Evolutionary conservation across 1,140 invertebrate species (phyloP), one percentile per base, ranked within the genome.

Genomic region (Rhagoletis pomonella): DNA sequence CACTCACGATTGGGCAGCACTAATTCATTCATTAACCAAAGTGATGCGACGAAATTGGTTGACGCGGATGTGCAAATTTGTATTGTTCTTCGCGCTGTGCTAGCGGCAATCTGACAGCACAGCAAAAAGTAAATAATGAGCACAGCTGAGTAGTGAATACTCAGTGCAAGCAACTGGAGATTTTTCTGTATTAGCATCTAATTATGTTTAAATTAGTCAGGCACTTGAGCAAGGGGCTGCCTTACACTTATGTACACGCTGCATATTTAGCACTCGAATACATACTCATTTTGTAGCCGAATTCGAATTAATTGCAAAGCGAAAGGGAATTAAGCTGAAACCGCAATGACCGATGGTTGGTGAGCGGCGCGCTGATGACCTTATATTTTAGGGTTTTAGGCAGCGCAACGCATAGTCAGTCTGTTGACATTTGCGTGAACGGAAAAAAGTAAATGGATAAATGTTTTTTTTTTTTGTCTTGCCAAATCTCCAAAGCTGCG

Each of bases 21-120:
- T 73, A 12, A 65, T 65, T 65, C 67, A 73, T 73, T 73, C 67
- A 73, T 73, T 73, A 73, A 73, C 67, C 67, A 73, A 73, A 73
- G 67, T 73, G 67, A 73, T 47, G 67, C 12, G 67, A 47, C 39
- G 12, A 73, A 73, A 73, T 73, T 47, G 67, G 39, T 73, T 44
- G 42, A 4, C 67, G 67, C 67, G 39, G 42, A 73, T 44, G 44
- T 73, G 67, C 67, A 73, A 73, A 73, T 73, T 73, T 73, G 67
- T 73, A 73, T 47, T 73, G 67, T 73, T 39, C 67, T 73, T 73
- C 39, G 42, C 14, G 67, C 67, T 73, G 47, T 44, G 67, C 67
- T 39, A 73, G 42, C 42, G 67, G 67, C 67, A 47, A 73, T 29
- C 44, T 44, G 67, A 73, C 67, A 73, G 14, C 39, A 29, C 29